phyloP scores from a whole-genome alignment of 2,113 vertebrate genomes.

The Oncorhynchus nerka region DNA sequence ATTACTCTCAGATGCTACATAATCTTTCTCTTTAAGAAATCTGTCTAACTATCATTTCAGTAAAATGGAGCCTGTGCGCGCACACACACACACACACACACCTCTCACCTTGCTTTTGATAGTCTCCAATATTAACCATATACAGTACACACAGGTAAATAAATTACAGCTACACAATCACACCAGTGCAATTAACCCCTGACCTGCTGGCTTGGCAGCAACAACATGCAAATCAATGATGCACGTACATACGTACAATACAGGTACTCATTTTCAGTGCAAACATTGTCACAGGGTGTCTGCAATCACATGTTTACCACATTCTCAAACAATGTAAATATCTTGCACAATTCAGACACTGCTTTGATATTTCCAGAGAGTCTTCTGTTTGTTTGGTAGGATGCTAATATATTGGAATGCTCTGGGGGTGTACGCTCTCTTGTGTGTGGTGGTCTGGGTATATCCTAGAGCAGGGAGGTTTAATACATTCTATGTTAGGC shows the following conservation, averaged over 20 bases:
- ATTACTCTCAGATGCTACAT: slow-evolving; percentile 68
- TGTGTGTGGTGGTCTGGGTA: slow-evolving; percentile 28
- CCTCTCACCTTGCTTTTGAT: slow-evolving; percentile 45
- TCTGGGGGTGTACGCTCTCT: slow-evolving; percentile 13
- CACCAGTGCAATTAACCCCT: slow-evolving; percentile 75
- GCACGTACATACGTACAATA: slow-evolving; percentile 49
- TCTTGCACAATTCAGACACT: slow-evolving; percentile 27
- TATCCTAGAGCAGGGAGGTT: slow-evolving; percentile 18
- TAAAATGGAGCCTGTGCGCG: too few species aligned
- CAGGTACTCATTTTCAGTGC: slow-evolving; percentile 42
- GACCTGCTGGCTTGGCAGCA: slow-evolving; percentile 66
- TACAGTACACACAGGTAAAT: slow-evolving; percentile 44
- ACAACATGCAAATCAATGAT: slow-evolving; percentile 69
- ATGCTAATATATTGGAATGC: neutral
- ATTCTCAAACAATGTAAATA: slow-evolving; percentile 33
- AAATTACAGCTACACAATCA: slow-evolving; percentile 60
- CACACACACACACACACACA: too few species aligned
- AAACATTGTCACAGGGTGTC: slow-evolving; percentile 42
- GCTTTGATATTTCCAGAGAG: slow-evolving; percentile 28
- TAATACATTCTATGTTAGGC: slow-evolving; percentile 27
- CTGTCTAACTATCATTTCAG: too few species aligned
- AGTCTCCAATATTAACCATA: slow-evolving; percentile 43
- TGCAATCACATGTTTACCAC: slow-evolving; percentile 25
- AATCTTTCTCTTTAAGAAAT: slow-evolving; percentile 22
- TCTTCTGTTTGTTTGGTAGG: slow-evolving; percentile 19